Conservation (phyloP, 2,113 vertebrate genomes). For the Accipiter virgatus region DNA sequence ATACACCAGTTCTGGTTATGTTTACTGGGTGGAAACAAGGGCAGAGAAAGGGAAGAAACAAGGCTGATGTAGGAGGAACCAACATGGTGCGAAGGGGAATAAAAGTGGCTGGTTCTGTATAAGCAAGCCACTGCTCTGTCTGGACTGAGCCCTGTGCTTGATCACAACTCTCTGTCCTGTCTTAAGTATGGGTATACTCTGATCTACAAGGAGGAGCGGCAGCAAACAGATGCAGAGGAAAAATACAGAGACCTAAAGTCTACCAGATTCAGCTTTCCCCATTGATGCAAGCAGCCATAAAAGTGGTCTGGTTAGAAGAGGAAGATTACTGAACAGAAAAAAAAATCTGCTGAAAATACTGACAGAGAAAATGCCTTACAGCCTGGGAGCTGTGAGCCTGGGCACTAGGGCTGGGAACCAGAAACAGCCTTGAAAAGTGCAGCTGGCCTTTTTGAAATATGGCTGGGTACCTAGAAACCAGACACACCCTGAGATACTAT, state of each 20-base stretch:
- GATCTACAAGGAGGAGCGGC: neutral
- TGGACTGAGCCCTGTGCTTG: neutral
- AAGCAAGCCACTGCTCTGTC: neutral
- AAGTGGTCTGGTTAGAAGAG: neutral
- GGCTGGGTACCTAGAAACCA: neutral
- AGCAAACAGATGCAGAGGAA: neutral
- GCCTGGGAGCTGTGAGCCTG: neutral
- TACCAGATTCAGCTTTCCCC: neutral
- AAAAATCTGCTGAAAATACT: neutral
- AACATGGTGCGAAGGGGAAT: neutral
- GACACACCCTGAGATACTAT: neutral
- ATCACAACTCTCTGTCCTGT: neutral
- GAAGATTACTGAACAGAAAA: neutral
- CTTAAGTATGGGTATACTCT: neutral
- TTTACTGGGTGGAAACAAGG: neutral
- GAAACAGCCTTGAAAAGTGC: neutral
- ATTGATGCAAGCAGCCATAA: neutral
- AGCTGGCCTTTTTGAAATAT: neutral
- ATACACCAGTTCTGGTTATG: accelerated
- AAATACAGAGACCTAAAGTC: neutral
- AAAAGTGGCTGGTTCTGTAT: neutral
- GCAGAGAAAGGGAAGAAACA: neutral
- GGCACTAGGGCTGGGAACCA: neutral
- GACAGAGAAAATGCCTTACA: neutral
- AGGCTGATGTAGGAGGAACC: neutral